Evolutionary conservation across 2,888 invertebrate genomes (phyloP).

Genomic region (Ochropleura plecta): DNA sequence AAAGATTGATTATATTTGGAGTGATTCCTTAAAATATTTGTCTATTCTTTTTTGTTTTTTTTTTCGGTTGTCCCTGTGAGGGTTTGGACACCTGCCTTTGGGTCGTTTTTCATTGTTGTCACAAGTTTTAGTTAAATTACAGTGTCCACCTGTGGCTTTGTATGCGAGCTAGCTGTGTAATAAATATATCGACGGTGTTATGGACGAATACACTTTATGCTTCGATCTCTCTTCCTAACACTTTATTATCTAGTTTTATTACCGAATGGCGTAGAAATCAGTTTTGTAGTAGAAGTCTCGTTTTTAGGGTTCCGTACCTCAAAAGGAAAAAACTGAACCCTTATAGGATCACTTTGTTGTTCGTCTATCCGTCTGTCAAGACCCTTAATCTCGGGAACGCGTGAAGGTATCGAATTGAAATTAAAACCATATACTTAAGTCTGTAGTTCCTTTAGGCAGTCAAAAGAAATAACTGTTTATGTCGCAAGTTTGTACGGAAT

Average conservation of each 20-base stretch:
- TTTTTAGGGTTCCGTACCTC: too few species aligned
- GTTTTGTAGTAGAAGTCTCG: not conserved
- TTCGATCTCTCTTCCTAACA: not conserved
- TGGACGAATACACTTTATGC: not conserved
- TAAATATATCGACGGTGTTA: not conserved
- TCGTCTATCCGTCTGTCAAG: too few species aligned
- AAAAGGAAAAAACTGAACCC: too few species aligned
- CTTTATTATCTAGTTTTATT: not conserved
- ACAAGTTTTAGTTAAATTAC: slow-evolving; percentile 29
- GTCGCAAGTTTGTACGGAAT: too few species aligned
- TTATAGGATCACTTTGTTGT: too few species aligned
- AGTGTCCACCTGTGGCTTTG: slow-evolving; percentile 14
- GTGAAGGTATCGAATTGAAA: too few species aligned
- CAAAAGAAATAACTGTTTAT: too few species aligned
- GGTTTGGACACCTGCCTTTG: slow-evolving; percentile 8
- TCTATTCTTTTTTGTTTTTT: not conserved
- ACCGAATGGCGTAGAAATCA: not conserved
- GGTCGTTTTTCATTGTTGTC: slow-evolving; percentile 39
- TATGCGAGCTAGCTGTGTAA: not conserved
- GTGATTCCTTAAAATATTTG: slow-evolving; percentile 24
- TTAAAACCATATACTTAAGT: too few species aligned
- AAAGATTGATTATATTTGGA: slow-evolving; percentile 57
- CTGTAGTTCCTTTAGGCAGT: too few species aligned
- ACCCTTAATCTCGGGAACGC: too few species aligned
- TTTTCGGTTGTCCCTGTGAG: not conserved